Evolutionary conservation across 2,797 vertebrate species (phyloP).

Genomic region (Sebastes nivosus): DNA sequence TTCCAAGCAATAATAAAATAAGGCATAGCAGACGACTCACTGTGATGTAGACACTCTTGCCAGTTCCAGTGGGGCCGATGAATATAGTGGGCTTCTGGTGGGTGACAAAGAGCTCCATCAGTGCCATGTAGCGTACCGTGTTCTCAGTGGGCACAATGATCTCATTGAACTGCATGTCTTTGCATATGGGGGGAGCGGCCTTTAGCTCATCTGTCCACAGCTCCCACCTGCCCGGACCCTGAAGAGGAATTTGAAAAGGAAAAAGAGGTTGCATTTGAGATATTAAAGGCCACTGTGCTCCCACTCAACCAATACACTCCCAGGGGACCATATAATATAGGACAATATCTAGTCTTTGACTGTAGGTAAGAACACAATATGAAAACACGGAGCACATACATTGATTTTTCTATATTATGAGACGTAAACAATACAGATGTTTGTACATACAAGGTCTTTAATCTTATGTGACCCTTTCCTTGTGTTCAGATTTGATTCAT

Average conservation of each 20-base stretch:
- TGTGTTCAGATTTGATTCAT: background rate
- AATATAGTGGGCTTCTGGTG: slow-evolving; percentile 91
- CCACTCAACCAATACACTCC: background rate
- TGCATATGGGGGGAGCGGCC: slow-evolving; percentile 79
- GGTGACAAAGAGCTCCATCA: slow-evolving; percentile 89
- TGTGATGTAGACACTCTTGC: slow-evolving; percentile 92
- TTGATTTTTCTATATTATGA: background rate
- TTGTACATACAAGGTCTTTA: background rate
- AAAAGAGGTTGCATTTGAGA: background rate
- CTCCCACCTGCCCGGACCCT: slow-evolving; percentile 91
- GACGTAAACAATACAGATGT: background rate
- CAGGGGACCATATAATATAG: background rate
- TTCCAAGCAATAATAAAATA: background rate
- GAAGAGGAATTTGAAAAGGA: background rate
- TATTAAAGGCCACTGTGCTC: background rate
- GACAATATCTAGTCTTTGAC: background rate
- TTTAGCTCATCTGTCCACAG: slow-evolving; percentile 86
- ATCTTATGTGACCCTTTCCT: background rate
- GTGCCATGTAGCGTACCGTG: slow-evolving; percentile 86
- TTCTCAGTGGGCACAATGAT: slow-evolving; percentile 94
- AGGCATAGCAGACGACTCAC: slow-evolving; percentile 77
- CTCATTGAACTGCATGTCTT: slow-evolving; percentile 88
- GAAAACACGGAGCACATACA: background rate
- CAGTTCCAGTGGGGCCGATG: slow-evolving; percentile 92
- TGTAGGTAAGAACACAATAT: no score